A percentile compares a stretch with the other conserved stretches of the same genome.
Conservation (phyloP, 2,888 invertebrate species). For the Drosophila mettleri region DNA sequence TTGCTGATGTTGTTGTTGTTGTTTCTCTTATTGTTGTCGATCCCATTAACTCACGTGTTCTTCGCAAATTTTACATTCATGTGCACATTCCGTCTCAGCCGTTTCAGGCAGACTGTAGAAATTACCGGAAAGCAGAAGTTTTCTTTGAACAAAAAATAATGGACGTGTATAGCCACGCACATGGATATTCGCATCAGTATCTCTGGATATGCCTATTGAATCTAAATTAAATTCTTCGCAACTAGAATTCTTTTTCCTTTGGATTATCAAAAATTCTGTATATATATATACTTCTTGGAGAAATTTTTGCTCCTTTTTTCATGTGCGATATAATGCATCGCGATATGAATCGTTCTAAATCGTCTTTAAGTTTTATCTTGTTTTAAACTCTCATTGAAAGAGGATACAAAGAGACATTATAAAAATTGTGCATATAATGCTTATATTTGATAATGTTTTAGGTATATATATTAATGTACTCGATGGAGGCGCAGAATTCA, state of each 20-base stretch:
- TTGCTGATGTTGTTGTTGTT: conserved; percentile 40
- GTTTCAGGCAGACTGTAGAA: conserved; percentile 15
- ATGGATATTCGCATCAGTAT: background rate
- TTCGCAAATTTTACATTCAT: conserved; percentile 28
- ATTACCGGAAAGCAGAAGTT: background rate
- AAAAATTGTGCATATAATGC: background rate
- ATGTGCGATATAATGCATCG: too few relatives aligned
- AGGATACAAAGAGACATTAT: background rate
- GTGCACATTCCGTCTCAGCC: conserved; percentile 13
- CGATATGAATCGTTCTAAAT: too few relatives aligned
- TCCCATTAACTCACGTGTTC: conserved; percentile 30
- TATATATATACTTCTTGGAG: too few relatives aligned
- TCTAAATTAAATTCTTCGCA: too few relatives aligned
- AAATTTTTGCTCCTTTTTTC: too few relatives aligned
- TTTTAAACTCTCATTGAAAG: background rate
- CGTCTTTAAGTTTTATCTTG: background rate
- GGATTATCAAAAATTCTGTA: too few relatives aligned
- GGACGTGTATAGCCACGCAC: background rate
- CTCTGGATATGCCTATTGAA: background rate
- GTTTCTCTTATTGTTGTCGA: conserved; percentile 40
- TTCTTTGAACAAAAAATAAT: background rate
- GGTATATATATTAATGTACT: background rate
- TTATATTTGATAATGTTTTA: conserved; percentile 8
- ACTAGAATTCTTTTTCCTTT: too few relatives aligned
- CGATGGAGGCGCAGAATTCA: background rate